These are phyloP conservation scores for Scaptomyza tumidula DNA, from an alignment of 2,888 invertebrate species.

Conservation along the genomic window DNA sequence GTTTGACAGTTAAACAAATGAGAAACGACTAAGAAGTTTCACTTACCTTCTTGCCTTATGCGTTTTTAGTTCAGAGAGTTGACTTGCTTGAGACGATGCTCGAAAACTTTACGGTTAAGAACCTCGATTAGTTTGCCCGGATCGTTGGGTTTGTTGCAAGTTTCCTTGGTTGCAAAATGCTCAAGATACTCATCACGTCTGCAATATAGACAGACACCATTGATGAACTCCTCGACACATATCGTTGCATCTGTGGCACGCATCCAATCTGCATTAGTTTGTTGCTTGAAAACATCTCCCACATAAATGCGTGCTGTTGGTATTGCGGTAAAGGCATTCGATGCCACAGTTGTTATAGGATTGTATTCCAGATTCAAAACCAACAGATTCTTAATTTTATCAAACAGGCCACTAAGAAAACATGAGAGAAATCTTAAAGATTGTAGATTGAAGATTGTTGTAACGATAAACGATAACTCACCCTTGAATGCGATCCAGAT, in stretches of 20 bases:
- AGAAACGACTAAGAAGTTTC: neutral
- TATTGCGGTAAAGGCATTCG: conserved; percentile 55
- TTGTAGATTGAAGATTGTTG: too few species aligned
- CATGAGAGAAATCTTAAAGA: neutral
- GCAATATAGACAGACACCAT: conserved; percentile 67
- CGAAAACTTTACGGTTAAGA: conserved; percentile 50
- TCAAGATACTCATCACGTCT: conserved; percentile 67
- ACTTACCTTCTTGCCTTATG: conserved; percentile 36
- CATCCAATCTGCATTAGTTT: conserved; percentile 57
- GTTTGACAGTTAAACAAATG: neutral
- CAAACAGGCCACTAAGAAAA: conserved; percentile 59
- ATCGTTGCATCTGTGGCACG: conserved; percentile 65
- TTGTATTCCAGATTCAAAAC: conserved; percentile 69
- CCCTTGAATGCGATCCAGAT: conserved; percentile 67
- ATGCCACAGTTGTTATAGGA: conserved; percentile 64
- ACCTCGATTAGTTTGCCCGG: conserved; percentile 55
- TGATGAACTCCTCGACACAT: conserved; percentile 68
- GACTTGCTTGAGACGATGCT: conserved; percentile 46
- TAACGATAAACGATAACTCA: conserved; percentile 8
- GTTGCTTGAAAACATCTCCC: conserved; percentile 50
- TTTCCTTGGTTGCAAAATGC: conserved; percentile 67
- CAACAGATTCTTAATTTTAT: conserved; percentile 56
- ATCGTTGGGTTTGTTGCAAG: conserved; percentile 62
- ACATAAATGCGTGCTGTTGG: conserved; percentile 64
- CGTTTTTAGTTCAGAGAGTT: conserved; percentile 19